Base-by-base conservation (phyloP, 2,888 invertebrate genomes). In the Nyleta sp. region DNA sequence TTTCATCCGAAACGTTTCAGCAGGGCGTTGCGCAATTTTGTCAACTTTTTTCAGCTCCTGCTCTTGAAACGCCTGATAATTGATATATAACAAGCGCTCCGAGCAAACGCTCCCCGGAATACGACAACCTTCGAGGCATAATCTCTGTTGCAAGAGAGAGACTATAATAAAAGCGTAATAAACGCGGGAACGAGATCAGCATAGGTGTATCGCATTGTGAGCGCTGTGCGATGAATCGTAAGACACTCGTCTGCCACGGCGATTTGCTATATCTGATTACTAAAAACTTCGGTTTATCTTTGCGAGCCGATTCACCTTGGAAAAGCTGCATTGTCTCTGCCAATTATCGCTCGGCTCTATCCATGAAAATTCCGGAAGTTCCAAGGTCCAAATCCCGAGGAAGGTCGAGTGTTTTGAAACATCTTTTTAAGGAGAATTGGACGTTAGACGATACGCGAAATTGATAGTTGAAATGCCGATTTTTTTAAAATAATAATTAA, bases 21-120 rank as follows among this genome's bases (percentile, higher is more conserved):
- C 13, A n/a, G n/a, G n/a, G n/a, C n/a, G n/a, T 60, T 62, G 33
- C 62, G 71, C 44, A 71, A 71, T 44, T 60, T 62, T 35, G 62
- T 62, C 40, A 62, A 62, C 44, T 60, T 71, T 53, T 71, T 60
- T 48, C 31, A 24, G 7, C 10, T 22, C 18, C 40, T 62, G 60
- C 22, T 50, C 42, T 62, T 71, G 60, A 70, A n/a, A n/a, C n/a
- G 40, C 50, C 11, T 44, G 22, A 59, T 60, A 46, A 73, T 65
- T 65, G 53, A 57, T 48, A 57, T 33, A 46, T 73, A 71, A 53
- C 50, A 50, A 73, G n/a, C 3, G 18, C 46, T n/a, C 18, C 8
- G 15, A 28, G 59, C 57, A 52, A 59, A 52, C 44, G 20, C 52
- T 52, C 59, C 11, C 31, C 18, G 28, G 44, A 40, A 31, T 33